Conservation (phyloP, 2,888 invertebrate genomes). For the Teleiodes luculella region DNA sequence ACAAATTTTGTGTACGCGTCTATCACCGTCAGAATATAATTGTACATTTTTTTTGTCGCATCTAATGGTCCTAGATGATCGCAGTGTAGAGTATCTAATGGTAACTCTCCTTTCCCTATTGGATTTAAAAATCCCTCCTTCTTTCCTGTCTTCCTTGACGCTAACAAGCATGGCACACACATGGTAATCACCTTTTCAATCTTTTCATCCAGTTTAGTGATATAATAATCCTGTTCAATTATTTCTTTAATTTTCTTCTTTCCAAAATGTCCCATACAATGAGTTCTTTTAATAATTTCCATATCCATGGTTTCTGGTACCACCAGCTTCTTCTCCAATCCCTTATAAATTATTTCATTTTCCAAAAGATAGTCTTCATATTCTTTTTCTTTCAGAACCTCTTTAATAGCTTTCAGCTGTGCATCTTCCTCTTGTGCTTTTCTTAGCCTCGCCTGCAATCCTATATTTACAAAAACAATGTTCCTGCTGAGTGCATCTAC, state of each 20-base stretch:
- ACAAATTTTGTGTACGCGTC: conserved; percentile 46
- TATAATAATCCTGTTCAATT: conserved; percentile 23
- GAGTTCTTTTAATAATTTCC: conserved; percentile 26
- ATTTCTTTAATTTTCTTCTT: conserved; percentile 22
- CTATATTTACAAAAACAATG: background rate
- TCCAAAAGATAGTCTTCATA: conserved; percentile 28
- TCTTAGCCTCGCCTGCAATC: conserved; percentile 18
- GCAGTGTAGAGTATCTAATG: conserved; percentile 37
- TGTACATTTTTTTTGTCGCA: conserved; percentile 38
- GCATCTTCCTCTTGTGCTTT: conserved; percentile 26
- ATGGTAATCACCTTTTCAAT: conserved; percentile 18
- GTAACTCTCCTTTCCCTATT: conserved; percentile 37
- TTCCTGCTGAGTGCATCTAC: conserved; percentile 24
- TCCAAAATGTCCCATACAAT: conserved; percentile 28
- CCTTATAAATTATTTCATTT: conserved; percentile 27
- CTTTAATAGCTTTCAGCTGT: conserved; percentile 22
- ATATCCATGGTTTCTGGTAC: conserved; percentile 40
- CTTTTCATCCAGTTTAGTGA: conserved; percentile 22
- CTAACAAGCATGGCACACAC: conserved; percentile 28
- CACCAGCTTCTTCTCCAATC: conserved; percentile 24
- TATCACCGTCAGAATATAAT: conserved; percentile 40
- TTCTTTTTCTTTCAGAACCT: conserved; percentile 18
- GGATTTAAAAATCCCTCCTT: conserved; percentile 33
- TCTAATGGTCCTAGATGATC: conserved; percentile 45
- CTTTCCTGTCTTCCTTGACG: conserved; percentile 32